Base-by-base conservation (phyloP, 2,113 vertebrate genomes). In the Engraulis encrasicolus region DNA sequence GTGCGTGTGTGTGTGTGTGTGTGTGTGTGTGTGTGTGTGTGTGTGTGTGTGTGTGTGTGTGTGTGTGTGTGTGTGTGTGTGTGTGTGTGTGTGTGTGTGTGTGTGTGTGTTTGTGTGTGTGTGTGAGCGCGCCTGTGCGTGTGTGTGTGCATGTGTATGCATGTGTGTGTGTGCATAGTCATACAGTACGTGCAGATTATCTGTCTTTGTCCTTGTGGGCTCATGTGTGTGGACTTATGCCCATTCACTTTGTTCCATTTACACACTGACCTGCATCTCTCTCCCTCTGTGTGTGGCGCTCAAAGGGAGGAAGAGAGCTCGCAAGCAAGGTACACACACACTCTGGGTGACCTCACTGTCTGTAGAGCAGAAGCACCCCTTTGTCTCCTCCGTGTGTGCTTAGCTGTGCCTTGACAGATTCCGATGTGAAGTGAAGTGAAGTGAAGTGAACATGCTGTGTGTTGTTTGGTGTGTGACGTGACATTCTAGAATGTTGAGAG, bases 281-380 rank as follows among this genome's bases (percentile, higher is more conserved):
- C 54, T 90, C 86, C 88, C 86, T 9, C 40, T n/a, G n/a, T 81
- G 78, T 80, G 84, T 90, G 93, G 31, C 66, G 17, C 93, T 92
- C 87, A 89, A 89, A 95, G 93, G 90, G 90, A 89, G 89, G 90
- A 94, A 90, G 90, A 90, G 87, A 54, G 87, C 84, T 82, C 84
- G 54, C 81, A 93, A 90, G 85, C 84, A 87, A 93, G 93, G 94
- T 94, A 94, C 82, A 27, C 36, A n/a, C n/a, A n/a, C 15, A 48
- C 23, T 38, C 15, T 7, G 36, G 20, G 40, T 58, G 40, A 45
- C 58, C 6, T n/a, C 9, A 0, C 9, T 27, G 40, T 66, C 1
- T 20, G 19, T 31, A 31, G 27, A 66, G 7, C 66, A 23, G 31
- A 36, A 34, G 27, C 66, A 14, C 31, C 18, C n/a, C 66, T 9